phyloP scores from a whole-genome alignment of 2,888 invertebrate genomes.

The Tipula helvola region DNA sequence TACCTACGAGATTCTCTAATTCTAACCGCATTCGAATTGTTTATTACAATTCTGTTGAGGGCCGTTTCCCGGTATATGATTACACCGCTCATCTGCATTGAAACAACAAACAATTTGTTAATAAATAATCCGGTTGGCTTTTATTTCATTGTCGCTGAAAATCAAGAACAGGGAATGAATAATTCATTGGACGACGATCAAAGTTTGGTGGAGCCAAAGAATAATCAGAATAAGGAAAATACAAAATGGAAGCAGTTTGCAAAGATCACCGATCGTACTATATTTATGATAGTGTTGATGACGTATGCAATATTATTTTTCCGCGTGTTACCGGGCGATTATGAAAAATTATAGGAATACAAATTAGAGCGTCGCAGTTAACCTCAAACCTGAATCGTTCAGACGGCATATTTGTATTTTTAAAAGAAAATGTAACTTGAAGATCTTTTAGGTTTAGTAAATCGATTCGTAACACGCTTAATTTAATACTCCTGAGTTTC shows the following conservation, averaged over 20 bases:
- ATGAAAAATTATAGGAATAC: background rate
- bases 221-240: background rate
- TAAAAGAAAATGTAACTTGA: background rate
- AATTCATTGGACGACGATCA: background rate
- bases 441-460: background rate
- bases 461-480: too few species aligned
- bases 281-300: background rate
- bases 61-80: constrained; percentile 13
- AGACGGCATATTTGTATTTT: background rate
- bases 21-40: constrained; percentile 15
- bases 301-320: background rate
- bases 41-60: constrained; percentile 17
- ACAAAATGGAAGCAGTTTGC: background rate
- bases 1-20: constrained; percentile 19
- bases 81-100: constrained; percentile 16
- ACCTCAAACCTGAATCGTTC: background rate
- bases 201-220: background rate
- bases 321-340: background rate
- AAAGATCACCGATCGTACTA: background rate
- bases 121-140: background rate
- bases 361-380: background rate
- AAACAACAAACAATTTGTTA: constrained; percentile 11
- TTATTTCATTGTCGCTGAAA: background rate
- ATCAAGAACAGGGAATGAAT: background rate
- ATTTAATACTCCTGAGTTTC: too few species aligned